These are phyloP conservation scores for Takifugu ocellatus DNA, from an alignment of 2,797 vertebrate genomes.

Conservation along the genomic window DNA sequence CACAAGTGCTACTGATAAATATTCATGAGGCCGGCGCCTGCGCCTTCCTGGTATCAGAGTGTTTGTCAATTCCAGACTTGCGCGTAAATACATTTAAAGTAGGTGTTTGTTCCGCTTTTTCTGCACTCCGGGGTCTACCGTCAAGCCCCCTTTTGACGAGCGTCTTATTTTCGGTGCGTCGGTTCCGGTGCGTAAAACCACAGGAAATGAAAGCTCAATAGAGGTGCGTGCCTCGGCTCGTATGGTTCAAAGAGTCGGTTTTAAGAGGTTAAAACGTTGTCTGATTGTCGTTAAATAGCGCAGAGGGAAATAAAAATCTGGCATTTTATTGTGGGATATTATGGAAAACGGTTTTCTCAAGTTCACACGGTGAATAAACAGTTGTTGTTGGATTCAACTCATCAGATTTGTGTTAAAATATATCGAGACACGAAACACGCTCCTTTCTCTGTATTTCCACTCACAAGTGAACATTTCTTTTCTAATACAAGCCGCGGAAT, in stretches of 20 bases:
- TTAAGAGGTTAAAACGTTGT: too few relatives aligned
- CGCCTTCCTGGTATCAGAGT: slow-evolving; percentile 45
- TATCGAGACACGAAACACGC: background rate
- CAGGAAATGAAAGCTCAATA: slow-evolving; percentile 13
- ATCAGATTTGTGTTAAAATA: slow-evolving; percentile 2
- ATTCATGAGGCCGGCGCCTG: slow-evolving; percentile 65
- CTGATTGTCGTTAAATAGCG: too few relatives aligned
- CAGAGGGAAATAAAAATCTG: too few relatives aligned
- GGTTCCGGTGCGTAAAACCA: slow-evolving; percentile 29
- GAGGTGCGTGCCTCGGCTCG: background rate
- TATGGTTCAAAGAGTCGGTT: too few relatives aligned
- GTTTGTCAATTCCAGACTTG: slow-evolving; percentile 58
- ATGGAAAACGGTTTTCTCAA: background rate
- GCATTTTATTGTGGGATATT: too few relatives aligned
- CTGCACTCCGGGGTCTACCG: slow-evolving; percentile 28
- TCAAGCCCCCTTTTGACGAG: slow-evolving; percentile 35
- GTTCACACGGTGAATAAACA: background rate
- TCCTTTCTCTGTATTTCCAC: slow-evolving; percentile 49
- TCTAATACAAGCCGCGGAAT: slow-evolving; percentile 45
- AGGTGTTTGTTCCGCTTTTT: slow-evolving; percentile 27
- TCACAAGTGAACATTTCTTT: slow-evolving; percentile 45
- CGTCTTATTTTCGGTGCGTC: slow-evolving; percentile 32
- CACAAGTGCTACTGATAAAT: slow-evolving; percentile 67
- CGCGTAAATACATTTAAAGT: slow-evolving; percentile 65
- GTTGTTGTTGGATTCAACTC: slow-evolving; percentile 4